Evolutionary conservation across 2,797 vertebrate species (phyloP).

Genomic region (Scolopax rusticola): DNA sequence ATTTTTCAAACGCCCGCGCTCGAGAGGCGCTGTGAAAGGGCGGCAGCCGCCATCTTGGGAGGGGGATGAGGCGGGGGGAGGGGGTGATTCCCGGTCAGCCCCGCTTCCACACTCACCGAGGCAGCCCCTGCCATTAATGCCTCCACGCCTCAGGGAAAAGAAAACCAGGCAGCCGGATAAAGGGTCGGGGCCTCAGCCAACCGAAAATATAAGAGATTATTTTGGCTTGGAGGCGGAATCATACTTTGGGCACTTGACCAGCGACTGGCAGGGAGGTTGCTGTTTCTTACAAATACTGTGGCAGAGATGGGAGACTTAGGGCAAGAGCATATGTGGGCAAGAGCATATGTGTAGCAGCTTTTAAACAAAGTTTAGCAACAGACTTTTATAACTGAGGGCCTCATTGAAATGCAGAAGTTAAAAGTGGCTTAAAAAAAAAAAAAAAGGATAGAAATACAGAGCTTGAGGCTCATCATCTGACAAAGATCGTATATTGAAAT

Average conservation of each 20-base stretch:
- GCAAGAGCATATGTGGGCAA: accelerated
- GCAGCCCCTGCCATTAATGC: accelerated
- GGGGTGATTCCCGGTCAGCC: accelerated
- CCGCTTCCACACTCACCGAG: accelerated
- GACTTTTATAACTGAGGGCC: not conserved
- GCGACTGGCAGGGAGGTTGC: not conserved
- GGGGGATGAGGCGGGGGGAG: too few relatives aligned
- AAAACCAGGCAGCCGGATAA: accelerated
- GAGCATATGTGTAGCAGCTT: accelerated
- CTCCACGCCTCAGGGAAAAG: accelerated
- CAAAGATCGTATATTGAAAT: not conserved
- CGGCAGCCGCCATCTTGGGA: not conserved
- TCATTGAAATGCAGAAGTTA: not conserved
- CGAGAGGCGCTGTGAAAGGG: not conserved
- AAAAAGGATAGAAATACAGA: not conserved
- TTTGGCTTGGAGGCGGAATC: not conserved
- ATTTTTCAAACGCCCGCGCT: not conserved
- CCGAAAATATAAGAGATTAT: accelerated
- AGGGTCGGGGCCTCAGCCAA: too few relatives aligned
- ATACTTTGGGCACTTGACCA: accelerated
- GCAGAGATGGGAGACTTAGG: accelerated
- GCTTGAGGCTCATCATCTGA: not conserved
- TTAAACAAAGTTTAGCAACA: not conserved
- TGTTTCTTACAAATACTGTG: accelerated
- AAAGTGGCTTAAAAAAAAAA: not conserved